Percentiles rank a stretch among this genome's conserved stretches.
Evolutionary conservation across 2,797 vertebrate genomes (phyloP).

Genomic region (Poeciliopsis infans): DNA sequence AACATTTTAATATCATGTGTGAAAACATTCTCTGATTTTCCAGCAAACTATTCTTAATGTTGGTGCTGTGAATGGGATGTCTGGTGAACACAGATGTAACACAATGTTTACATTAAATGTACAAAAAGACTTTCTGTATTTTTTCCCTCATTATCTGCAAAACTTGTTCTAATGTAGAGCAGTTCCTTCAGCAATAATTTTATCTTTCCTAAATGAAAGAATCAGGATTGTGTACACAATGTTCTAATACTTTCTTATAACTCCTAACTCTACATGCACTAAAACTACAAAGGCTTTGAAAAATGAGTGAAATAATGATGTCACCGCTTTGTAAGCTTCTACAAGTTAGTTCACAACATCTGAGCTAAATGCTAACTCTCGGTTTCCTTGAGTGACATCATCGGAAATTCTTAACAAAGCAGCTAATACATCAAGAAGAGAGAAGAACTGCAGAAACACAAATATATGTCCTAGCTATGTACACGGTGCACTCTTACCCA

Average conservation of each 20-base stretch:
- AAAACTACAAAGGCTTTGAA: background rate
- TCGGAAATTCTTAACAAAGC: background rate
- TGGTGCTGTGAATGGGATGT: constrained; percentile 38
- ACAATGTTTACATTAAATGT: background rate
- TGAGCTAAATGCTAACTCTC: background rate
- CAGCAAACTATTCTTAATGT: constrained; percentile 39
- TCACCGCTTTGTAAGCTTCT: background rate
- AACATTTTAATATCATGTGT: constrained; percentile 27
- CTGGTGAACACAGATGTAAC: background rate
- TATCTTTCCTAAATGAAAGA: background rate
- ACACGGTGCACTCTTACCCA: no score
- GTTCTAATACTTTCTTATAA: background rate
- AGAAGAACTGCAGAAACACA: background rate
- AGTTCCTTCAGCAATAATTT: background rate
- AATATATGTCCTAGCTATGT: background rate
- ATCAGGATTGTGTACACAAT: background rate
- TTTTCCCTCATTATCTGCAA: background rate
- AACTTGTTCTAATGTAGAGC: background rate
- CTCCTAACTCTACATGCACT: background rate
- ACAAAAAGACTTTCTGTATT: background rate
- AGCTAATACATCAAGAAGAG: background rate
- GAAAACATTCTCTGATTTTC: constrained; percentile 37
- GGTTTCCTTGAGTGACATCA: background rate
- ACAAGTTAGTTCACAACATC: background rate
- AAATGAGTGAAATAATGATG: background rate